These are phyloP conservation scores for Ophiodon elongatus DNA, from an alignment of 2,113 vertebrate species.

Conservation along the genomic window DNA sequence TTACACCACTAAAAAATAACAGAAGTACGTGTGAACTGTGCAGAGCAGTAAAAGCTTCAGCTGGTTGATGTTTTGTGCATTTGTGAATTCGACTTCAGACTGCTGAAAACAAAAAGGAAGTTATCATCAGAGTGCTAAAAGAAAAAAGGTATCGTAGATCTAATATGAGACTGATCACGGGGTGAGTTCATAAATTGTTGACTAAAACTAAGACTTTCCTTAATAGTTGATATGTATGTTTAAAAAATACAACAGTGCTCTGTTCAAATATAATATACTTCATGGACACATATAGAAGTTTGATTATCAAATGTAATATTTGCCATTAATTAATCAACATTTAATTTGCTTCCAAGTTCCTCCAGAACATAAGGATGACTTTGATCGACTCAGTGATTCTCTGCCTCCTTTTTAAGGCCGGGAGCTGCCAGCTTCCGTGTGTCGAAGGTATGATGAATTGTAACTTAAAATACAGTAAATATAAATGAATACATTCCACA, in stretches of 20 bases:
- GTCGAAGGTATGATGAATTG: slow-evolving; percentile 6
- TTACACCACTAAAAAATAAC: background rate
- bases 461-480: background rate
- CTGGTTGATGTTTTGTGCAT: background rate
- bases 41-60: background rate
- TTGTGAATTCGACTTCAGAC: background rate
- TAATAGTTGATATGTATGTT: background rate
- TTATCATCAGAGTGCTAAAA: background rate
- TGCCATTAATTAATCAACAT: background rate
- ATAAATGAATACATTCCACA: background rate
- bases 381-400: slow-evolving; percentile 20
- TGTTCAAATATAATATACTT: background rate
- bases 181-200: background rate
- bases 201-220: background rate
- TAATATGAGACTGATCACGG: background rate
- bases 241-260: background rate
- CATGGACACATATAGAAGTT: background rate
- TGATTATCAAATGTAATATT: background rate
- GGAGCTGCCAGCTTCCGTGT: background rate
- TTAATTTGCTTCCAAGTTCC: background rate
- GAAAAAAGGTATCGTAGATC: too few relatives aligned
- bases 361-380: slow-evolving; percentile 7
- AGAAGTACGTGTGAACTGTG: background rate
- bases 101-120: background rate
- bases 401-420: slow-evolving; percentile 10